Conservation (phyloP, 2,113 vertebrate species). For the Grantiella picta region DNA sequence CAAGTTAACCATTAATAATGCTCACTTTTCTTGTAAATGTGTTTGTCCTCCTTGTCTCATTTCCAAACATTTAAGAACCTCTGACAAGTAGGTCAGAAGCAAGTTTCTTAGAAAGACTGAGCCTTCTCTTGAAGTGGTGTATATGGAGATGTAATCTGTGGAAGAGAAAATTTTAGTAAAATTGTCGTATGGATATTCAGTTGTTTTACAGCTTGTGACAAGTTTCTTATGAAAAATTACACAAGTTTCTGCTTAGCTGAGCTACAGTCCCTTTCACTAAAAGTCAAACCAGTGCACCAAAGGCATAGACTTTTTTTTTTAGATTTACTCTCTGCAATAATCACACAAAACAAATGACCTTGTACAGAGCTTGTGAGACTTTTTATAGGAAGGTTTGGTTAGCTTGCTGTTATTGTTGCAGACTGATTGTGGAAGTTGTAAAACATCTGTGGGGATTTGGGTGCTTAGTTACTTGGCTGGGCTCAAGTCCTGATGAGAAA, state of each 20-base stretch:
- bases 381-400: neutral
- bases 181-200: neutral
- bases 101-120: neutral
- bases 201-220: neutral
- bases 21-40: neutral
- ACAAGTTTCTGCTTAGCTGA: neutral
- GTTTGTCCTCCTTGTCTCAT: neutral
- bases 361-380: neutral
- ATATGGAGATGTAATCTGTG: neutral
- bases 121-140: neutral
- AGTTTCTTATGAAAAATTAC: neutral
- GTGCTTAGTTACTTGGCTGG: conserved; percentile 21
- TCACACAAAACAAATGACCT: neutral
- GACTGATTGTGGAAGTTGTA: conserved; percentile 5
- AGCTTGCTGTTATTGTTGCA: neutral
- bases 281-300: neutral
- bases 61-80: neutral
- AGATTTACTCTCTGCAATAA: neutral
- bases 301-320: neutral
- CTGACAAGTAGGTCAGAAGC: neutral
- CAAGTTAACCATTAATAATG: neutral
- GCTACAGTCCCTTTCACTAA: neutral
- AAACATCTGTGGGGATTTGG: conserved; percentile 33
- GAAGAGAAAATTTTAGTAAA: neutral
- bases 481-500: neutral